phyloP scores from a whole-genome alignment of 2,797 vertebrate genomes.

The Spatula clypeata region DNA sequence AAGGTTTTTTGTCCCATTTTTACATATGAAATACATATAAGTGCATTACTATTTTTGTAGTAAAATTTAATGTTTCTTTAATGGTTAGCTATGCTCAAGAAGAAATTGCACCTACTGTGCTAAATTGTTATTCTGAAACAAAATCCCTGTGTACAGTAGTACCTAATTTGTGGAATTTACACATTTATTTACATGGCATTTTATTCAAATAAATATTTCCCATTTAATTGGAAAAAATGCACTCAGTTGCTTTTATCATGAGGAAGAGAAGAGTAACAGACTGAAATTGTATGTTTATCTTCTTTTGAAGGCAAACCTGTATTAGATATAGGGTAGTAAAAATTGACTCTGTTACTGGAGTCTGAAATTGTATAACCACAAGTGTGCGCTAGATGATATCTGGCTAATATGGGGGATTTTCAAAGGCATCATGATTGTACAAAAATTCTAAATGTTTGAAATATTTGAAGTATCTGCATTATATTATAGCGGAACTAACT shows the following conservation, averaged over 20 bases:
- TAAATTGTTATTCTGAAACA: neutral
- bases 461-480: slow-evolving; percentile 33
- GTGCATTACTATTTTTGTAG: neutral
- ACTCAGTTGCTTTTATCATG: neutral
- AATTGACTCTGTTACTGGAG: neutral
- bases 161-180: neutral
- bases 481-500: slow-evolving; percentile 6
- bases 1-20: neutral
- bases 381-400: neutral
- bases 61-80: slow-evolving; percentile 2
- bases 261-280: neutral
- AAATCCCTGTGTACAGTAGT: neutral
- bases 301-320: neutral
- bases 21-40: neutral
- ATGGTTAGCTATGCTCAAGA: neutral
- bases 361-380: neutral
- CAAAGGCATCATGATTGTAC: neutral
- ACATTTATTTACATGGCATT: neutral
- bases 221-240: neutral
- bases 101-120: neutral
- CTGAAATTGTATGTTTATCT: neutral
- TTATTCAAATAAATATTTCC: neutral
- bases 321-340: slow-evolving; percentile 6
- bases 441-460: neutral
- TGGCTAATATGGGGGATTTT: neutral